Evolutionary conservation across 2,113 vertebrate species (phyloP), one percentile per base, ranked within the genome.

Genomic region (Aplodontia rufa): DNA sequence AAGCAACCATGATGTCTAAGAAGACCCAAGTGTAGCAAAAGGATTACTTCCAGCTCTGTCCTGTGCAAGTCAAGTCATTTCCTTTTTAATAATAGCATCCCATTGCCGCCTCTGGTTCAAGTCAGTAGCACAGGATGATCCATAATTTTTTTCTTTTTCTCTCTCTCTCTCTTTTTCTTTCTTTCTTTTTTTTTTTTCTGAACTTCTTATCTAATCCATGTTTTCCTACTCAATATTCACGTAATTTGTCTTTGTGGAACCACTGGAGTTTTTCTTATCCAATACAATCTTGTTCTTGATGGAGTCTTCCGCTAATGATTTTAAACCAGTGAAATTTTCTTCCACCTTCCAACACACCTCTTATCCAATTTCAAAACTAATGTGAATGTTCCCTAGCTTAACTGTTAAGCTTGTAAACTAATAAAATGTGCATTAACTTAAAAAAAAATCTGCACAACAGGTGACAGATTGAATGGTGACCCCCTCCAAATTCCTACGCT

Each of bases 11-110:
- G 86, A 75, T 89, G 42, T 95, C 62, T 69, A 84, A 94, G 66
- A 90, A 96, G 93, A 94, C 89, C 86, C 95, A 81, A 96, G 75
- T 94, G 79, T 84, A 92, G 90, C 90, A 75, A 93, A 85, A 89
- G 81, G 81, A 90, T 96, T 90, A 87, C 62, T 94, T 93, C 84
- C 83, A 82, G 69, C 49, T 93, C 87, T 66, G 37, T 90, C 91
- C 81, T 35, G 83, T 94, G 92, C 86, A 71, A 75, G 8, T 94
- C 40, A 40, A 93, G 8, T 80, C 78, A 55, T 84, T 96, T 87
- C 47, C 86, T 93, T 90, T 94, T 87, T 91, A 89, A 93, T 93
- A 94, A 84, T 35, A 87, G 68, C 79, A 92, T 93, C 87, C 87
- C 94, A 53, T 37, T 26, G 37, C 62, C 94, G 94, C 66, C 78